phyloP scores from a whole-genome alignment of 2,797 vertebrate genomes.

The Rhabdophis nuchalis region DNA sequence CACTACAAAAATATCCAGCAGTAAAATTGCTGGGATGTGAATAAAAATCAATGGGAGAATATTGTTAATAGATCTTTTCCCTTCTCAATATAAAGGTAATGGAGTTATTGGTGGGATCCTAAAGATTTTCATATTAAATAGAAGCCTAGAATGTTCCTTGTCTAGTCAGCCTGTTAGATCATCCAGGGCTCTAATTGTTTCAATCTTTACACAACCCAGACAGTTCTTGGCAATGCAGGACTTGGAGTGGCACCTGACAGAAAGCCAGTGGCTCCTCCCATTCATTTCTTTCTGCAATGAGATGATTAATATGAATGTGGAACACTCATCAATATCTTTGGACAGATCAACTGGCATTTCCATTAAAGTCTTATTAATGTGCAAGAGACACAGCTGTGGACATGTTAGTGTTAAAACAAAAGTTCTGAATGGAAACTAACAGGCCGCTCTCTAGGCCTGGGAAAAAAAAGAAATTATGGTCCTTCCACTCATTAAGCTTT shows the following conservation, averaged over 20 bases:
- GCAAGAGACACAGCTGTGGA: constrained; percentile 71
- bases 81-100: constrained; percentile 71
- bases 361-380: constrained; percentile 76
- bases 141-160: constrained; percentile 38
- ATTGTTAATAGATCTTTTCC: constrained; percentile 61
- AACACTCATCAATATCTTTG: constrained; percentile 76
- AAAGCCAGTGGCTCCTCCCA: constrained; percentile 37
- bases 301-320: constrained; percentile 72
- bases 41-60: constrained; percentile 61
- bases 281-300: constrained; percentile 70
- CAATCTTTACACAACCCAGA: background rate
- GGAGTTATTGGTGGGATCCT: constrained; percentile 69
- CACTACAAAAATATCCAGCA: background rate
- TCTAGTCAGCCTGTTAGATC: background rate
- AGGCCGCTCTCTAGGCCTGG: constrained; percentile 7
- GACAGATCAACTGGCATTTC: constrained; percentile 77
- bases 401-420: constrained; percentile 53
- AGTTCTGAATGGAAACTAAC: background rate
- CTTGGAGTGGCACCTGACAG: constrained; percentile 55
- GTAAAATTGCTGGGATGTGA: background rate
- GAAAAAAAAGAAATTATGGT: constrained; percentile 34
- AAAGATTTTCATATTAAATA: constrained; percentile 63
- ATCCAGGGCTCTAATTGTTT: background rate
- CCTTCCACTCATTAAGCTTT: constrained; percentile 56
- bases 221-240: background rate